Conservation (phyloP, 2,888 invertebrate species). For the Acrobasis suavella region DNA sequence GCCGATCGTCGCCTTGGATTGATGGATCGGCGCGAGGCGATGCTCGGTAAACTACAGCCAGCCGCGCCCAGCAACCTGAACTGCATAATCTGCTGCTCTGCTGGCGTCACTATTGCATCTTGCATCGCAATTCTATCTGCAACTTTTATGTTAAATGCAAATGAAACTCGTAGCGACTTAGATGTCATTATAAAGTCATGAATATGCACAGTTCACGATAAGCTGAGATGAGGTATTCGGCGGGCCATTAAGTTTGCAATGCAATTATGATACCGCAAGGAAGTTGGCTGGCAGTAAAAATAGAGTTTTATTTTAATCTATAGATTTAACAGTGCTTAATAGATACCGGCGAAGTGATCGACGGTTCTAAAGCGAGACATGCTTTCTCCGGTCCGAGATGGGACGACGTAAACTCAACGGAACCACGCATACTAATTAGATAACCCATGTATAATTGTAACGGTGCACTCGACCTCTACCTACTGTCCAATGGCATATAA, state of each 20-base stretch:
- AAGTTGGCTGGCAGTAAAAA: constrained; percentile 58
- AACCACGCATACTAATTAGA: constrained; percentile 71
- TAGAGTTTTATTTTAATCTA: constrained; percentile 56
- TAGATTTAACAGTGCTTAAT: constrained; percentile 62
- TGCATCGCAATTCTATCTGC: constrained; percentile 27
- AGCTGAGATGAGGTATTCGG: constrained; percentile 58
- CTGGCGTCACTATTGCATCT: constrained; percentile 22
- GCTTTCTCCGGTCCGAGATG: constrained; percentile 66
- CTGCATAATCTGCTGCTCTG: constrained; percentile 16
- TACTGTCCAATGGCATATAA: constrained; percentile 52
- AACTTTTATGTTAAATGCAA: constrained; percentile 34
- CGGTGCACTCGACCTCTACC: constrained; percentile 67
- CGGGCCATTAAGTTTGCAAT: constrained; percentile 51
- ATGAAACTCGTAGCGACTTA: constrained; percentile 34
- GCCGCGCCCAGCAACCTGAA: constrained; percentile 27
- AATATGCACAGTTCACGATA: constrained; percentile 53
- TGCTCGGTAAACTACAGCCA: constrained; percentile 36
- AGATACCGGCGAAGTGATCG: constrained; percentile 57
- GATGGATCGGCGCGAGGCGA: constrained; percentile 62
- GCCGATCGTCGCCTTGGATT: constrained; percentile 70
- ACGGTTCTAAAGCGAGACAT: constrained; percentile 61
- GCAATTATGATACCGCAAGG: constrained; percentile 59
- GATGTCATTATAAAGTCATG: constrained; percentile 56
- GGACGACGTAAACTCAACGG: constrained; percentile 61
- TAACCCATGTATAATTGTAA: constrained; percentile 71